phyloP scores from a whole-genome alignment of 2,113 vertebrate genomes.

The Trematomus loennbergii region DNA sequence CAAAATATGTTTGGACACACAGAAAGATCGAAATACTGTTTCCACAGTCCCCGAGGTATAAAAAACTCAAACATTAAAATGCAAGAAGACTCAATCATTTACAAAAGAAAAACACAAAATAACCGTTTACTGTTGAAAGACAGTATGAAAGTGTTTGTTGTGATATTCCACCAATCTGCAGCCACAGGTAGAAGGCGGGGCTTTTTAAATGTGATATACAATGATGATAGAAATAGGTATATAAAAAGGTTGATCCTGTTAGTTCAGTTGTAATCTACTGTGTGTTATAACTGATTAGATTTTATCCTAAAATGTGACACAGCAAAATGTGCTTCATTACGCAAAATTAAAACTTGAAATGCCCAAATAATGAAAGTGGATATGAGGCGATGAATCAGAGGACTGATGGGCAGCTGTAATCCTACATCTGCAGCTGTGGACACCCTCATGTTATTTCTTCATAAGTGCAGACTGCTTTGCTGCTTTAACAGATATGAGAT shows the following conservation, averaged over 20 bases:
- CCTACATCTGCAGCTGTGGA: slow-evolving; percentile 1
- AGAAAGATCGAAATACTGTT: no score
- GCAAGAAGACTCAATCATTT: no score
- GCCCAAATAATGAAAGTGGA: no score
- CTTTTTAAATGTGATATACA: not conserved
- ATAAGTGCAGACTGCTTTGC: not conserved
- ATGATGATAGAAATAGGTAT: slow-evolving; percentile 1
- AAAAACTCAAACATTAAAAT: no score
- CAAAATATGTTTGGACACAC: no score
- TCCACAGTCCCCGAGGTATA: no score
- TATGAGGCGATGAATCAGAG: not conserved
- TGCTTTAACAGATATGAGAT: not conserved
- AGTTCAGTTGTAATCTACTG: not conserved
- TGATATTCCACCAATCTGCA: not conserved
- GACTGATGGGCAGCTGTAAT: not conserved
- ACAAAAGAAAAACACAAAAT: no score
- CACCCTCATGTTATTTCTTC: not conserved
- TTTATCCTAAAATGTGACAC: not conserved
- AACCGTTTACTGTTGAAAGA: no score
- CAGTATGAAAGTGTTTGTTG: no score
- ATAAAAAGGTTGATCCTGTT: not conserved
- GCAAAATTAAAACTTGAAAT: not conserved
- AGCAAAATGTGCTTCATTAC: not conserved
- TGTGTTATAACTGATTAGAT: not conserved
- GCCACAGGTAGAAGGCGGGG: not conserved